Evolutionary conservation across 2,113 vertebrate genomes (phyloP), one percentile per base, ranked within the genome.

Genomic region (Cheilinus undulatus): DNA sequence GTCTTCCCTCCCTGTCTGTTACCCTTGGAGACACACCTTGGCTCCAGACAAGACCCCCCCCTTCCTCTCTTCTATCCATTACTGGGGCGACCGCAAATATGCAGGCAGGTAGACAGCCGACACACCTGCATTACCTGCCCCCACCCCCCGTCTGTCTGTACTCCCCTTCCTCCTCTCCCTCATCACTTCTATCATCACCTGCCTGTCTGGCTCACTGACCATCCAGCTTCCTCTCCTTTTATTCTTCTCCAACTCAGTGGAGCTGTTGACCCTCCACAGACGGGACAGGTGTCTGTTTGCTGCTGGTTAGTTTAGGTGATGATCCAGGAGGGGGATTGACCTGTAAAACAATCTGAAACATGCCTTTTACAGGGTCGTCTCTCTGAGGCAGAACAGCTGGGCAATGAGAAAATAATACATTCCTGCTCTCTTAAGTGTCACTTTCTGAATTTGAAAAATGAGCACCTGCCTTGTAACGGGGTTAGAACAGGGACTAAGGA

Each of bases 61-160:
- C 43, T 46, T 30, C 46, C 54, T 17, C 36, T 63, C 51, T 52
- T 79, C 65, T 69, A 69, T 68, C 43, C 80, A 64, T 83, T 70
- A 76, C 82, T 69, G 32, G 22, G 3, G 43, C 24, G 30, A 82
- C 87, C 89, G 30, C 86, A 92, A 91, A 83, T 88, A 91, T 91
- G 86, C 78, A 78, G 85, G 67, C 80, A 63, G 78, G 91, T 76
- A 86, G 85, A 84, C 70, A 17, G 30, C 83, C 58, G 53, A 84
- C 83, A 91, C 92, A 94, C 90, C 91, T 92, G 89, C 86, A 86
- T 80, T 58, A 51, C 72, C 72, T 60, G 42, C 63, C 58, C 61
- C 68, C 73, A 48, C 57, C 57, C 71, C 5, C 36, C 11, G n/a
- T 46, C 58, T 69, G 53, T 22, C 20, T 6, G 30, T 50, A 54